Conservation (phyloP, 2,888 invertebrate genomes). For the Tanytarsus gracilentus region DNA sequence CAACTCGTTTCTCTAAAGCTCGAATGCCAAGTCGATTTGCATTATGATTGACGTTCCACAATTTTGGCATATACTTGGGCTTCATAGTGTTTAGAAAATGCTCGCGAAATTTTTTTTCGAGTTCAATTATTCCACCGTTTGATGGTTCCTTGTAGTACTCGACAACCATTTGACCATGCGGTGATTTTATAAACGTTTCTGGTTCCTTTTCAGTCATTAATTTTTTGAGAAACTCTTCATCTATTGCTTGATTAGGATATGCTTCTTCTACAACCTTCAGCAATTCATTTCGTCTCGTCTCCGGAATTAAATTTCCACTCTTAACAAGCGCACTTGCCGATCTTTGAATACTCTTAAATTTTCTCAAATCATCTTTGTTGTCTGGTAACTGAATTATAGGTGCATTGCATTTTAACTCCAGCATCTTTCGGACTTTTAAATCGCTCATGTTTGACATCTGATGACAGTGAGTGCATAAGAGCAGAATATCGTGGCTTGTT, state of each 20-base stretch:
- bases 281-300: conserved; percentile 44
- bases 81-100: conserved; percentile 66
- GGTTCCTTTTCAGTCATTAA: conserved; percentile 15
- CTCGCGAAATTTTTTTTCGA: conserved; percentile 66
- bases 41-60: conserved; percentile 70
- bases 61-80: conserved; percentile 58
- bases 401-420: conserved; percentile 55
- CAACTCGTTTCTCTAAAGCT: conserved; percentile 47
- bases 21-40: conserved; percentile 51
- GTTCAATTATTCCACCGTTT: conserved; percentile 51
- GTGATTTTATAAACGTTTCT: conserved; percentile 47
- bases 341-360: conserved; percentile 47
- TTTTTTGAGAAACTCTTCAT: not conserved
- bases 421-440: conserved; percentile 47
- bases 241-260: conserved; percentile 3
- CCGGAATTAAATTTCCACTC: conserved; percentile 47
- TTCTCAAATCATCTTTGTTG: conserved; percentile 41
- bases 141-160: conserved; percentile 45
- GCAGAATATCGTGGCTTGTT: conserved; percentile 68
- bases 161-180: conserved; percentile 53
- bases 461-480: conserved; percentile 65
- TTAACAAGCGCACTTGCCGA: conserved; percentile 51
- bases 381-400: conserved; percentile 46
- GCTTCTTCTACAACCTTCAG: conserved; percentile 34
- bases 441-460: conserved; percentile 58